Evolutionary conservation across 2,797 vertebrate genomes (phyloP).

Genomic region (Pempheris klunzingeri): DNA sequence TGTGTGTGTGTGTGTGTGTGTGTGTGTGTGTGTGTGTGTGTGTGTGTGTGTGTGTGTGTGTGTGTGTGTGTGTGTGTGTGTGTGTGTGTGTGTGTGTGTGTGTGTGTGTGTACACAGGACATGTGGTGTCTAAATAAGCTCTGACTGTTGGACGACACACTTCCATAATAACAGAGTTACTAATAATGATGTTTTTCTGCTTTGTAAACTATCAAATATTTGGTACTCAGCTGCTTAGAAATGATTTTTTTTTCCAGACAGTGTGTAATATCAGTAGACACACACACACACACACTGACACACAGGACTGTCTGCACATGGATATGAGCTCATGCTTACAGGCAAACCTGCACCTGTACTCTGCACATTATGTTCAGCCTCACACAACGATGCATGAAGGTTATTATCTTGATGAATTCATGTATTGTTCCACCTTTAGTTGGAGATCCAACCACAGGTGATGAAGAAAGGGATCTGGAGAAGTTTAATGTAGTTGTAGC

Average conservation of each 20-base stretch:
- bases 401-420: neutral
- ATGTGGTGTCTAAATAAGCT: neutral
- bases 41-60: no score
- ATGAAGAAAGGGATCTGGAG: neutral
- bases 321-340: neutral
- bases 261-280: neutral
- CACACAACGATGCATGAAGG: neutral
- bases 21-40: no score
- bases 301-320: neutral
- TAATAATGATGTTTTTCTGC: neutral
- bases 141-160: neutral
- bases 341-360: neutral
- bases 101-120: neutral
- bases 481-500: neutral
- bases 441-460: neutral
- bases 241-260: neutral
- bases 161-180: neutral
- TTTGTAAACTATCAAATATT: neutral
- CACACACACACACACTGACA: neutral
- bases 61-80: no score
- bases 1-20: no score
- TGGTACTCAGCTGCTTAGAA: neutral
- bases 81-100: no score
- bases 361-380: neutral
- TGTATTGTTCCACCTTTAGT: neutral